phyloP scores from a whole-genome alignment of 1,140 invertebrate species.

The Metaphire vulgaris region DNA sequence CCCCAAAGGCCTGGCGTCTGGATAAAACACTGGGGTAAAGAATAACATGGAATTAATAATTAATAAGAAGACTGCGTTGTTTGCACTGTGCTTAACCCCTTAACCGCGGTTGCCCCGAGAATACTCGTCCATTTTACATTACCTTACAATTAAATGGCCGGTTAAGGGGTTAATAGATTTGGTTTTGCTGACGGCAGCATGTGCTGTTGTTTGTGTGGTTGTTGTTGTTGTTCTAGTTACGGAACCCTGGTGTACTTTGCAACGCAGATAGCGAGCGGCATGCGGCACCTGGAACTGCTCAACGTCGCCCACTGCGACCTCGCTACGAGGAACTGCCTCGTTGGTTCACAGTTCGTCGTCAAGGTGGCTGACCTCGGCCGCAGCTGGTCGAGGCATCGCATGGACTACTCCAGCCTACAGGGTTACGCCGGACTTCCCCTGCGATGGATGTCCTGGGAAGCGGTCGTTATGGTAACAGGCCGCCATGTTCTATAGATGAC shows the following conservation, averaged over 20 bases:
- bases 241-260: conserved; percentile 72
- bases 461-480: conserved; percentile 70
- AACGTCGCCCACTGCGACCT: conserved; percentile 73
- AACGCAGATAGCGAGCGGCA: conserved; percentile 77
- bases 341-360: conserved; percentile 74
- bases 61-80: too few species aligned
- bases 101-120: too few species aligned
- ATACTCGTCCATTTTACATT: too few species aligned
- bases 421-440: conserved; percentile 72
- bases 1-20: too few species aligned
- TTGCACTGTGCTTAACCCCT: too few species aligned
- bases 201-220: too few species aligned
- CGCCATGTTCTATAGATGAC: too few species aligned
- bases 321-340: conserved; percentile 72
- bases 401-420: conserved; percentile 65
- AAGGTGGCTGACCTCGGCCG: conserved; percentile 90
- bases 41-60: too few species aligned
- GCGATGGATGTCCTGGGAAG: conserved; percentile 85
- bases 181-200: too few species aligned
- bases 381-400: conserved; percentile 75
- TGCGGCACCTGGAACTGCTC: conserved; percentile 75
- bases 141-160: too few species aligned
- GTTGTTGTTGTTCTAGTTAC: conserved; percentile 57
- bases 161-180: too few species aligned
- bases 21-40: too few species aligned